Evolutionary conservation across 2,888 invertebrate species (phyloP), one percentile per base, ranked within the genome.

Genomic region (Bimastos eiseni): DNA sequence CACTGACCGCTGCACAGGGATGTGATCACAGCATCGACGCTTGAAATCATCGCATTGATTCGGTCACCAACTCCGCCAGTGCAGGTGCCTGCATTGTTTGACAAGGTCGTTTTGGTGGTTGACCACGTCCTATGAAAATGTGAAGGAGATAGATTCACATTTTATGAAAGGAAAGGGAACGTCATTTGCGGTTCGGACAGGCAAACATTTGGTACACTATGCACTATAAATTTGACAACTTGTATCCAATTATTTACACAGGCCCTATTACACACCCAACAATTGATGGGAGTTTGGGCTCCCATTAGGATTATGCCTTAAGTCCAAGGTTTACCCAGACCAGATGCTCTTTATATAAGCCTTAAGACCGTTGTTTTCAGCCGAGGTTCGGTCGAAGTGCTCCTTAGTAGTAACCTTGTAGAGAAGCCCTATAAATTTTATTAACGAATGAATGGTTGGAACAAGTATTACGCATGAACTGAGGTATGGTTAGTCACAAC

Each of bases 31-130:
- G 86, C 86, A 34, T 86, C 86, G 5, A 86, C 86, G 24, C 86
- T 86, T 19, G 86, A 19, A 34, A 86, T 36, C 34, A 86, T 33
- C 13, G 86, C 86, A 1, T 13, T 86, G 36, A 86, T 34, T 34
- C 86, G 86, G 86, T 86, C 86, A 17, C 86, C 86, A 8, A 86
- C 86, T 86, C 86, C 86, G 36, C 86, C 86, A 36, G 86, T 5
- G 24, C 86, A 86, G 5, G 86, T 30, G 1, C 36, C 0, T 8
- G 37, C 17, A 19, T 11, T 0, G 1, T 0, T 13, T 36, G 24
- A 36, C 37, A 86, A 24, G 6, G 86, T 36, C 13, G 86, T 0
- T 33, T 86, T 86, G 4, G 86, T 86, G 34, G 1, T 34, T 19
- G 36, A 1, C 86, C 86, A 86, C 21, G 13, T 17, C 86, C 86